A percentile compares a stretch with the other conserved stretches of the same genome.
Conservation (phyloP, 2,888 invertebrate genomes). For the Tillus elongatus region DNA sequence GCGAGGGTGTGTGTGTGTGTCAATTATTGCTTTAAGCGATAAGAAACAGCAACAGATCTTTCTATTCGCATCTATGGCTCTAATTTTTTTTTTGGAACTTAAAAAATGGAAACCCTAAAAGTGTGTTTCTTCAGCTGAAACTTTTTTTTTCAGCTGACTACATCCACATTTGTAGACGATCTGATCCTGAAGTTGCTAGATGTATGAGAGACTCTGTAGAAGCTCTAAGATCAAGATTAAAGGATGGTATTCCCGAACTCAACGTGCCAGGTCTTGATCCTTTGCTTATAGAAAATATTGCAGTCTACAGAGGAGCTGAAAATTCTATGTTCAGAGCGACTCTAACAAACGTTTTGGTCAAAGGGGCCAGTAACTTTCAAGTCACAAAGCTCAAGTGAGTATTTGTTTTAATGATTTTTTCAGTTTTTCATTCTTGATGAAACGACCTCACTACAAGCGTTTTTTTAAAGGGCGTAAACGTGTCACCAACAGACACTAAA, state of each 20-base stretch:
- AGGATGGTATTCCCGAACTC: slow-evolving; percentile 56
- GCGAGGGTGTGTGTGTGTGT: too few relatives aligned
- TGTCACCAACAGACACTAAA: too few relatives aligned
- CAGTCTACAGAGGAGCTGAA: slow-evolving; percentile 50
- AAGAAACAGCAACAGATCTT: too few relatives aligned
- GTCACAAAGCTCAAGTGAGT: slow-evolving; percentile 49
- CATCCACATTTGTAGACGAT: slow-evolving; percentile 55
- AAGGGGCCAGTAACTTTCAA: slow-evolving; percentile 46
- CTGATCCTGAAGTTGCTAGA: slow-evolving; percentile 52
- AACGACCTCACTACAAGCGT: too few relatives aligned
- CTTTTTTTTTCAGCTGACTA: slow-evolving; percentile 48
- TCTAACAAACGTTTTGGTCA: slow-evolving; percentile 45
- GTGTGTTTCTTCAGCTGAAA: background rate
- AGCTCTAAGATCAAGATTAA: slow-evolving; percentile 49
- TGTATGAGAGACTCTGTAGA: slow-evolving; percentile 56
- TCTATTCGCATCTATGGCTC: too few relatives aligned
- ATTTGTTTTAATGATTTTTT: slow-evolving; percentile 6
- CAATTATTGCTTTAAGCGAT: too few relatives aligned
- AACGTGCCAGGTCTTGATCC: slow-evolving; percentile 61
- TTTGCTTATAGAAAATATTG: slow-evolving; percentile 51
- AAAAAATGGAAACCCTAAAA: too few relatives aligned
- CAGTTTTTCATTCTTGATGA: background rate
- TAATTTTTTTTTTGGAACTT: too few relatives aligned
- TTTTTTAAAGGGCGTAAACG: too few relatives aligned
- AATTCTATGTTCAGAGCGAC: slow-evolving; percentile 42